These are phyloP conservation scores for Cremastobaeus sp. DNA, from an alignment of 2,888 invertebrate species.

Conservation along the genomic window DNA sequence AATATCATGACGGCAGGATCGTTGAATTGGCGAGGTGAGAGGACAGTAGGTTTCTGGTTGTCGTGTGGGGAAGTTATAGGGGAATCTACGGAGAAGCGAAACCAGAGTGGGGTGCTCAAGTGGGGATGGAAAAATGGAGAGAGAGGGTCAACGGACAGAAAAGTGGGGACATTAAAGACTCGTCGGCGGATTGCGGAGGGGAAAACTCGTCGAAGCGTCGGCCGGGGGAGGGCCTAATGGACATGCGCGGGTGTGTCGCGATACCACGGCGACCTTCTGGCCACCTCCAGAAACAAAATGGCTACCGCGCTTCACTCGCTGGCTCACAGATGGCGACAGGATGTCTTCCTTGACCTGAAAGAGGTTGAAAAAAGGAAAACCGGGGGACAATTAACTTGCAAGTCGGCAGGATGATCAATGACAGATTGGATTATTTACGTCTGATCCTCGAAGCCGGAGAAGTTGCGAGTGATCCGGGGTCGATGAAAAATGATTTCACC, in stretches of 20 bases:
- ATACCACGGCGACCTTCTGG: slow-evolving; percentile 79
- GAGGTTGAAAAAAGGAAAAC: slow-evolving; percentile 32
- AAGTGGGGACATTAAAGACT: slow-evolving; percentile 53
- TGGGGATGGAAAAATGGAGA: slow-evolving; percentile 38
- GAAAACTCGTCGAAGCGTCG: slow-evolving; percentile 67
- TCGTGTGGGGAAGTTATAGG: slow-evolving; percentile 44
- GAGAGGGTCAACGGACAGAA: slow-evolving; percentile 60
- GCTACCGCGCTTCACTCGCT: slow-evolving; percentile 77
- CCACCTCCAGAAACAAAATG: slow-evolving; percentile 82
- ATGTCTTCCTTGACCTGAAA: slow-evolving; percentile 32
- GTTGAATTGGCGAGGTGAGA: slow-evolving; percentile 62
- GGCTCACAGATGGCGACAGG: slow-evolving; percentile 78
- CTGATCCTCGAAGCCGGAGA: neutral
- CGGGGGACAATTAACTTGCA: slow-evolving; percentile 7
- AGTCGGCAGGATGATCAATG: slow-evolving; percentile 28
- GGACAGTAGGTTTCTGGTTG: slow-evolving; percentile 57
- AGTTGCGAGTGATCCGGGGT: neutral
- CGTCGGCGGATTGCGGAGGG: slow-evolving; percentile 62
- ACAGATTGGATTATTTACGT: slow-evolving; percentile 17
- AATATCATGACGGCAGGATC: slow-evolving; percentile 70
- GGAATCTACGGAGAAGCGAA: slow-evolving; percentile 27
- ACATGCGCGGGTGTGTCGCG: slow-evolving; percentile 80
- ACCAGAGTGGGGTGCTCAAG: slow-evolving; percentile 30
- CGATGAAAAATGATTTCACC: slow-evolving; percentile 17
- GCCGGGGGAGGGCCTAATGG: slow-evolving; percentile 79